Percentiles rank a stretch among this genome's conserved stretches.
Evolutionary conservation across 1,140 invertebrate genomes (phyloP).

Genomic region (Dendrolimus kikuchii): DNA sequence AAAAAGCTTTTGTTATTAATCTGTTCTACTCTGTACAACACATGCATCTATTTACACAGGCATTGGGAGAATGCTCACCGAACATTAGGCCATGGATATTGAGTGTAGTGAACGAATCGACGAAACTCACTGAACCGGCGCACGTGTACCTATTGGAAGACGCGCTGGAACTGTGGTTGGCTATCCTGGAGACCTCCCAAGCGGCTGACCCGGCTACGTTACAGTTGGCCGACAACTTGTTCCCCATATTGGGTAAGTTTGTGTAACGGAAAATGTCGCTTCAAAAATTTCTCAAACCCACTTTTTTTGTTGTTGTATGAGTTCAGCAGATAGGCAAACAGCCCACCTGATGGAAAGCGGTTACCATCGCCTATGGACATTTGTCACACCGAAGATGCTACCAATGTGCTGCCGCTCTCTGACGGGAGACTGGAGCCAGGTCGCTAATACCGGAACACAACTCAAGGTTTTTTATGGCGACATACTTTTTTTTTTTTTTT

Average conservation of each 20-base stretch:
- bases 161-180: conserved; percentile 91
- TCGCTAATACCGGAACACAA: too few relatives aligned
- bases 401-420: too few relatives aligned
- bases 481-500: too few relatives aligned
- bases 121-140: conserved; percentile 83
- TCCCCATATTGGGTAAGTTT: conserved; percentile 80
- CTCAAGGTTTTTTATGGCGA: too few relatives aligned
- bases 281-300: too few relatives aligned
- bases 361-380: too few relatives aligned
- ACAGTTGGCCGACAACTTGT: conserved; percentile 83
- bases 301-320: conserved; percentile 5
- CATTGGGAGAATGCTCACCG: conserved; percentile 45
- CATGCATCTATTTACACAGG: conserved; percentile 19
- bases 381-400: too few relatives aligned
- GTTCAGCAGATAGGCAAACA: too few relatives aligned
- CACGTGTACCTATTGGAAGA: conserved; percentile 95
- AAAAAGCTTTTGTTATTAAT: too few relatives aligned
- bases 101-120: conserved; percentile 80
- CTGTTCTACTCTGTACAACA: too few relatives aligned
- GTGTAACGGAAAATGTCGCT: background rate
- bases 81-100: conserved; percentile 50
- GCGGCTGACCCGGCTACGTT: conserved; percentile 76
- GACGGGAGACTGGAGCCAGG: too few relatives aligned
- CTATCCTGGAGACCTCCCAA: conserved; percentile 80
- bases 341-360: too few relatives aligned